Conservation (phyloP, 2,888 invertebrate species). For the Choristoneura rosaceana region DNA sequence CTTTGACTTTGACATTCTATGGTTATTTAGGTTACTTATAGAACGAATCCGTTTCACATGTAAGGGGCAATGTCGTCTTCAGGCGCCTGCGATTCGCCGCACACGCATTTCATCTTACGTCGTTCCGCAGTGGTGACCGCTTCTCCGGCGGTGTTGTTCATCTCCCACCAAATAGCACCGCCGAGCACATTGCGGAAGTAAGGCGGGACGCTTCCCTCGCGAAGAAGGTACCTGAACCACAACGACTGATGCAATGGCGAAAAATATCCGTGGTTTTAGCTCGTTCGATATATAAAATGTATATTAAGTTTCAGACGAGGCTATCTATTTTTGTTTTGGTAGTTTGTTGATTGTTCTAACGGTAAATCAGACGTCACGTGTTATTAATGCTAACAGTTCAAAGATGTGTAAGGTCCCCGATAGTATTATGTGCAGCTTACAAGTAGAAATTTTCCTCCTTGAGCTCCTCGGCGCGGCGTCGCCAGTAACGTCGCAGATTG, state of each 20-base stretch:
- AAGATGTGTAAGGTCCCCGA: too few relatives aligned
- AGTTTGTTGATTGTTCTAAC: too few relatives aligned
- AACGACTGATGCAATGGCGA: background rate
- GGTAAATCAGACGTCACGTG: too few relatives aligned
- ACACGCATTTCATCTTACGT: constrained; percentile 66
- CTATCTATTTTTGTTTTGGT: too few relatives aligned
- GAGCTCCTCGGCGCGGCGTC: constrained; percentile 66
- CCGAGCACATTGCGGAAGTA: constrained; percentile 78
- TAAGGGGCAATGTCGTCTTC: constrained; percentile 32
- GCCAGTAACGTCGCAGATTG: constrained; percentile 68
- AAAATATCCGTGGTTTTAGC: background rate
- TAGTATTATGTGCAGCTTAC: constrained; percentile 52
- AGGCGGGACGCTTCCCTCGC: constrained; percentile 72
- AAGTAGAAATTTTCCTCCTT: constrained; percentile 73
- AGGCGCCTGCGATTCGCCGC: constrained; percentile 47
- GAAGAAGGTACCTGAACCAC: constrained; percentile 58
- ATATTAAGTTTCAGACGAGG: too few relatives aligned
- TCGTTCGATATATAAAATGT: too few relatives aligned
- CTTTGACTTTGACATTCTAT: too few relatives aligned
- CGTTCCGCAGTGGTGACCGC: constrained; percentile 63
- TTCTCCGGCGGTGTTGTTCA: constrained; percentile 62
- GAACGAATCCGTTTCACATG: constrained; percentile 3
- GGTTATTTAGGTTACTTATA: too few relatives aligned
- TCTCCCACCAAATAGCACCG: constrained; percentile 78
- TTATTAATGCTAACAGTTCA: too few relatives aligned